Conservation (phyloP, 2,797 vertebrate genomes). For the Semotilus atromaculatus region DNA sequence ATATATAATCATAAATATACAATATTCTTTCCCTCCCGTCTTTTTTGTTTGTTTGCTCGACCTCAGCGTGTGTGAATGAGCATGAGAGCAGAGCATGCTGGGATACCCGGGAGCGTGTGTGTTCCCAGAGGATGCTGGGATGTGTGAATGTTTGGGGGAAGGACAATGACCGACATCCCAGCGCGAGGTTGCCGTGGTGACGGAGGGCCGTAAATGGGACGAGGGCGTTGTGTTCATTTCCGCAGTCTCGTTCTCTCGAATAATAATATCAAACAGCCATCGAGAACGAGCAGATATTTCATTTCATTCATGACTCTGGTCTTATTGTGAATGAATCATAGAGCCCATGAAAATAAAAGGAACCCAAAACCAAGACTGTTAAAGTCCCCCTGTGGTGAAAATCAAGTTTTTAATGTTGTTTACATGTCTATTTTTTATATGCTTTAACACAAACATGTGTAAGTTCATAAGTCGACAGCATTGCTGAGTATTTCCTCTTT, state of each 20-base stretch:
- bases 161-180: slow-evolving; percentile 35
- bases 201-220: slow-evolving; percentile 17
- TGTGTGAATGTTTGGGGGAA: slow-evolving; percentile 24
- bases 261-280: not conserved
- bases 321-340: slow-evolving; percentile 33
- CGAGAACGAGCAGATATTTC: not conserved
- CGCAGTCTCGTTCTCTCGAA: not conserved
- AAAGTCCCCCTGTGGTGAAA: no score
- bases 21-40: no score
- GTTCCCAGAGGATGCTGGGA: not conserved
- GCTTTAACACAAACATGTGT: no score
- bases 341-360: no score
- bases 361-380: no score
- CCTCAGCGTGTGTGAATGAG: no score
- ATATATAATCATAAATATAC: no score
- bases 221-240: not conserved
- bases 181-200: slow-evolving; percentile 48
- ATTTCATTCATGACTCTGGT: not conserved
- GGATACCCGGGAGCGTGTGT: not conserved
- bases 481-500: no score
- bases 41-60: no score
- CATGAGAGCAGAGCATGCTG: not conserved
- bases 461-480: no score
- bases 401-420: no score
- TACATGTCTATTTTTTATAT: no score